Evolutionary conservation across 2,113 vertebrate genomes (phyloP), one percentile per base, ranked within the genome.

Genomic region (Baryphthengus martii): DNA sequence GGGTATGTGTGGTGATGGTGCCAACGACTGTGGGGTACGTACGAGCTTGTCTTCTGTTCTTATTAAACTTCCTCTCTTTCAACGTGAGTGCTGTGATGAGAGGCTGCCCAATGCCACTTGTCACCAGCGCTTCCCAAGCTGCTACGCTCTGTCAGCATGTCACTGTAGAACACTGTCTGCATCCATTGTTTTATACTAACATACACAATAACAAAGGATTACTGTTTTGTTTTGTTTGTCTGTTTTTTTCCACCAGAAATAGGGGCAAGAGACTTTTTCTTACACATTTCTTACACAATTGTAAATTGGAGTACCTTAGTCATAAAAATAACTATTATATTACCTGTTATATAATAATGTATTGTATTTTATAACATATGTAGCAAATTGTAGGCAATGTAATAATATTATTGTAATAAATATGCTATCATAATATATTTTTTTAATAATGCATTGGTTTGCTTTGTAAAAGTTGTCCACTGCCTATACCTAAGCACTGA

Each of bases 1-100:
- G 61, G 97, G 96, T 53, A 98, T 98, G 98, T 98, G 98, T 29
- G 98, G 98, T 77, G 98, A 98, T 13, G 98, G 98, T 28, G 96
- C 97, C 82, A 98, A 98, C 2, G 98, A 98, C 82, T 98, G 98
- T 1, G 97, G 98, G 97, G 97, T 98, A 94, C 17, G 97, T 97
- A 96, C 19, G 29, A 80, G 39, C 25, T 45, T 42, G 28, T 50
- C 28, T 76, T 68, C 44, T 2, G 0, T 52, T 76, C 44, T 13
- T n/a, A 13, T 42, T 66, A n/a, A 9, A 13, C 40, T 50, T 67
- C 33, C 6, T 18, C 53, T 67, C 59, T n/a, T 44, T 66, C 58
- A 66, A 8, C 52, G 45, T 56, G 29, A 33, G 33, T 10, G 20
- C 66, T 37, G 42, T 63, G 61, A 29, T 3, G 4, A 82, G 71